Evolutionary conservation across 2,113 vertebrate species (phyloP), one percentile per base, ranked within the genome.

Genomic region (Delphinapterus leucas): DNA sequence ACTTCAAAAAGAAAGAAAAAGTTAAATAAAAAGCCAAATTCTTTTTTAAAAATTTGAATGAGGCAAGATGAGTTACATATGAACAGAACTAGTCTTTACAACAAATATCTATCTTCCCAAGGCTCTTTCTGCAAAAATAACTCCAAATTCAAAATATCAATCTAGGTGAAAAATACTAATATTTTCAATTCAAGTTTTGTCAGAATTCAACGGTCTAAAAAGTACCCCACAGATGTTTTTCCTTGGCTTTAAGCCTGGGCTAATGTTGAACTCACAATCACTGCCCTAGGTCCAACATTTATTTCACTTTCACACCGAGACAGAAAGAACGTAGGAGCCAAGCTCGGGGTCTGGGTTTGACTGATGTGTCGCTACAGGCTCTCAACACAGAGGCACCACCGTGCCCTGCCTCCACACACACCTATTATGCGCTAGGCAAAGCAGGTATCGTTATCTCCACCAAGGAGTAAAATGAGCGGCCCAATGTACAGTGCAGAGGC

Each of bases 91-190:
- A 65, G 58, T 97, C 76, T 93, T 95, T 88, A 95, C 28, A 92
- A 96, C 36, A 95, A 84, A 85, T 2, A 82, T n/a, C 2, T 84
- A 83, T 83, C 55, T 93, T 93, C n/a, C 60, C 83, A 95, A 93
- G 71, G 60, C 82, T 90, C 71, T 85, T 96, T 93, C 38, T 67
- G 44, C 31, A 97, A 96, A 92, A 88, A 90, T 70, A 95, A 96
- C 18, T 55, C 49, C 33, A 61, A 92, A 96, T 70, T 83, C 28
- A 96, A 97, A 94, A 60, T 92, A 85, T 21, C 41, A 92, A 87
- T n/a, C 31, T 86, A 96, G 79, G 18, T 76, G 53, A 95, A 92
- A 94, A 36, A 92, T 73, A 88, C 13, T 87, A 95, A 41, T 60
- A 95, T 91, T 95, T 94, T 81, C 33, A 97, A 88, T 82, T 93